Percentiles rank a stretch among this genome's conserved stretches.
phyloP scores from a whole-genome alignment of 2,888 invertebrate species.

The Drosophila nr. medialis region DNA sequence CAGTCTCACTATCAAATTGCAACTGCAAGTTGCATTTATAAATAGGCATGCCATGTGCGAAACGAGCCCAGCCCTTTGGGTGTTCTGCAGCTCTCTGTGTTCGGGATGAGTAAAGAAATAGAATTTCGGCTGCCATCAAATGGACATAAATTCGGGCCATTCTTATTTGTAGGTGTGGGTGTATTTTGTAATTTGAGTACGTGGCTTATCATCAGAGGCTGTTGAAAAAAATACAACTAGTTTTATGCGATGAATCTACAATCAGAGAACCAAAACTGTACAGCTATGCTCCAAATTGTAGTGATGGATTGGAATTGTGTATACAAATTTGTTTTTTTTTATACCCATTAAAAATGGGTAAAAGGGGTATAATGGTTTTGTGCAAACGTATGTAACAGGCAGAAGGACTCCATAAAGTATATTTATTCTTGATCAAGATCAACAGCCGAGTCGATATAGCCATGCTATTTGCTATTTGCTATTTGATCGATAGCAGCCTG shows the following conservation, averaged over 20 bases:
- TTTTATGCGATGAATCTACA: background rate
- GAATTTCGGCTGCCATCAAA: slow-evolving; percentile 11
- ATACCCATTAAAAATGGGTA: too few species aligned
- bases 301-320: background rate
- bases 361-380: too few species aligned
- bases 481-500: too few species aligned
- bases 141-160: slow-evolving; percentile 9
- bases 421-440: too few species aligned
- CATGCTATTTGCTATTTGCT: too few species aligned
- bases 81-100: slow-evolving; percentile 5
- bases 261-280: slow-evolving; percentile 8
- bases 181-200: background rate
- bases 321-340: background rate
- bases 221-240: slow-evolving; percentile 3
- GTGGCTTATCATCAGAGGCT: slow-evolving; percentile 11
- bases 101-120: background rate
- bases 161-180: slow-evolving; percentile 9
- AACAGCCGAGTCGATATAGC: too few species aligned
- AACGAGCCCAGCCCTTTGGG: slow-evolving; percentile 1
- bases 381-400: too few species aligned
- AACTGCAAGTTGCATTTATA: slow-evolving; percentile 61
- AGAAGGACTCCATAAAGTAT: too few species aligned
- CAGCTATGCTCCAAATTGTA: slow-evolving; percentile 6
- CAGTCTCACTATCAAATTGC: slow-evolving; percentile 41
- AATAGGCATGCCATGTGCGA: slow-evolving; percentile 43